A percentile compares a stretch with the other conserved stretches of the same genome.
phyloP scores from a whole-genome alignment of 1,140 invertebrate genomes.

The Temnothorax nylanderi region DNA sequence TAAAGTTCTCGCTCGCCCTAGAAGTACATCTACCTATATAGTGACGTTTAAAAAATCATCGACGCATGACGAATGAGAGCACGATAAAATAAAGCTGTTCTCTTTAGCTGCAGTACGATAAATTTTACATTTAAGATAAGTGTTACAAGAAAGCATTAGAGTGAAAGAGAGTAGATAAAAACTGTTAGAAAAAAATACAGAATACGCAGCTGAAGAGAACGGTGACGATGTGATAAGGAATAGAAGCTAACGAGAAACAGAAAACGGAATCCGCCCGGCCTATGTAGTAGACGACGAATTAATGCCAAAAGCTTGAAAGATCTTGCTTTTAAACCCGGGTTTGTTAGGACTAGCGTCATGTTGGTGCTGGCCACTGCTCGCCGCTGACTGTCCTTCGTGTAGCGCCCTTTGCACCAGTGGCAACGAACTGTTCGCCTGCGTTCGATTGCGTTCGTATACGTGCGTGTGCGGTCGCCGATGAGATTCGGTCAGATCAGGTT shows the following conservation, averaged over 20 bases:
- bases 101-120: neutral
- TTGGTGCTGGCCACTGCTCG: slow-evolving; percentile 63
- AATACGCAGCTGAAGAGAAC: slow-evolving; percentile 47
- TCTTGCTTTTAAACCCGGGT: slow-evolving; percentile 85
- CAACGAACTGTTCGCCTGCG: slow-evolving; percentile 80
- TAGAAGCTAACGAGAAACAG: slow-evolving; percentile 62
- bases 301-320: slow-evolving; percentile 84
- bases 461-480: slow-evolving; percentile 64
- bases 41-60: neutral
- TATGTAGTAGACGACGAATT: slow-evolving; percentile 83
- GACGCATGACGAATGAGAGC: neutral
- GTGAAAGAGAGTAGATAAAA: slow-evolving; percentile 29
- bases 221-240: slow-evolving; percentile 20
- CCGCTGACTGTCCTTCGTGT: slow-evolving; percentile 82
- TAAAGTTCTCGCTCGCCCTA: neutral
- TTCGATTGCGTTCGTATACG: slow-evolving; percentile 67
- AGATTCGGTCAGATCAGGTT: slow-evolving; percentile 72
- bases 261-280: slow-evolving; percentile 66
- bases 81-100: slow-evolving; percentile 26
- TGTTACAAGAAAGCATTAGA: slow-evolving; percentile 3
- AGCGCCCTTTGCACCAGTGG: slow-evolving; percentile 83
- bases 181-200: slow-evolving; percentile 34
- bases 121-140: neutral
- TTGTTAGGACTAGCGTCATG: slow-evolving; percentile 84
- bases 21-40: slow-evolving; percentile 26